A percentile compares a stretch with the other conserved stretches of the same genome.
phyloP scores from a whole-genome alignment of 2,113 vertebrate genomes.

The Boulengerochromis microlepis region DNA sequence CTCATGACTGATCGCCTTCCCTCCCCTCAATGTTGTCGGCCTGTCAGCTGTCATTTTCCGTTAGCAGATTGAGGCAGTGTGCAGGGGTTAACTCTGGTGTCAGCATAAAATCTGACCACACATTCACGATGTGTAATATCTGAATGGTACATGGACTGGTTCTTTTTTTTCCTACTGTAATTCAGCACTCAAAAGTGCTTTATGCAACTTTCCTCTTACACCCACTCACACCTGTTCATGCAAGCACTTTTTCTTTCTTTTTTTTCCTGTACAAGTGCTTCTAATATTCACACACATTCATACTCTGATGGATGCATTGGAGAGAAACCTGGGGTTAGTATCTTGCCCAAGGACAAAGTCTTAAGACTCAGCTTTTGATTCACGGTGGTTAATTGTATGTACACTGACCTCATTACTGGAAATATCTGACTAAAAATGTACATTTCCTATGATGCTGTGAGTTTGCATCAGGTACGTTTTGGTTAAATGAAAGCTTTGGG shows the following conservation, averaged over 20 bases:
- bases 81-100: not conserved
- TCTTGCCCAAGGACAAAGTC: not conserved
- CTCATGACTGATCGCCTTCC: not conserved
- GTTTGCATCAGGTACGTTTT: not conserved
- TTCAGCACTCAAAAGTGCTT: not conserved
- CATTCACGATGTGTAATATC: not conserved
- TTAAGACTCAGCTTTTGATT: not conserved
- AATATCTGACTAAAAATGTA: not conserved
- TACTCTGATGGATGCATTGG: not conserved
- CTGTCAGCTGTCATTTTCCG: not conserved
- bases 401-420: not conserved
- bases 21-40: not conserved
- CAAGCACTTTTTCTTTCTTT: not conserved
- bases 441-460: not conserved
- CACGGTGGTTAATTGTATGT: not conserved
- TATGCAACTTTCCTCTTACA: not conserved
- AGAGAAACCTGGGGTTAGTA: not conserved
- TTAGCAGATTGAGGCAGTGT: not conserved
- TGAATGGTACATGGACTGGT: not conserved
- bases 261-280: not conserved
- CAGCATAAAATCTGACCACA: not conserved
- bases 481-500: not conserved
- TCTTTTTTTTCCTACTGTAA: not conserved
- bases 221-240: not conserved
- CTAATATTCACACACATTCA: not conserved